These are phyloP conservation scores for Tetragonula carbonaria DNA, from an alignment of 2,888 invertebrate genomes.

Conservation along the genomic window DNA sequence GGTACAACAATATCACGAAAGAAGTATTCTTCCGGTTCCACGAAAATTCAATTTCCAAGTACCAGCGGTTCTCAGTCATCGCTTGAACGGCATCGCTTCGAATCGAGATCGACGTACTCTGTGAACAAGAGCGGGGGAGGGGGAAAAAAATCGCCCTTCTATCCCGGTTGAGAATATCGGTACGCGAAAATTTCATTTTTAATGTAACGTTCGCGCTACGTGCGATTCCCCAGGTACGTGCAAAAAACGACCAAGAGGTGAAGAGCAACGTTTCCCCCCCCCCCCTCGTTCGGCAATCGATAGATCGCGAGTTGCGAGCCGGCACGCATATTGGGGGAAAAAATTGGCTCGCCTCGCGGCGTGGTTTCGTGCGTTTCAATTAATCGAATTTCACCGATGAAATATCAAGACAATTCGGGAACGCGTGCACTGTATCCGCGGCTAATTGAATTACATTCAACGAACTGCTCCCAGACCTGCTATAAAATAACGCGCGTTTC, in stretches of 20 bases:
- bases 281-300: neutral
- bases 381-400: conserved; percentile 41
- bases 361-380: conserved; percentile 27
- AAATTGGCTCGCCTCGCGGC: conserved; percentile 18
- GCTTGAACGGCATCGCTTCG: neutral
- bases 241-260: neutral
- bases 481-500: conserved; percentile 6
- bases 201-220: conserved; percentile 4
- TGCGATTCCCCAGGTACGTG: neutral
- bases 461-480: neutral
- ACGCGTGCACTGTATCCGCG: neutral
- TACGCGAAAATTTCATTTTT: conserved; percentile 10
- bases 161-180: neutral
- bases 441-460: conserved; percentile 39
- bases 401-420: conserved; percentile 38
- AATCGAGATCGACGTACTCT: neutral
- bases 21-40: neutral
- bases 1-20: neutral
- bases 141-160: neutral
- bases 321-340: neutral
- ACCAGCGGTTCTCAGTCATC: neutral
- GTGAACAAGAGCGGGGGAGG: neutral
- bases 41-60: neutral
- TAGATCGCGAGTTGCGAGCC: conserved; percentile 3
- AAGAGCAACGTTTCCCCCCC: neutral